A percentile compares a stretch with the other conserved stretches of the same genome.
Conservation (phyloP, 2,113 vertebrate genomes). For the Cercopithecus mona region DNA sequence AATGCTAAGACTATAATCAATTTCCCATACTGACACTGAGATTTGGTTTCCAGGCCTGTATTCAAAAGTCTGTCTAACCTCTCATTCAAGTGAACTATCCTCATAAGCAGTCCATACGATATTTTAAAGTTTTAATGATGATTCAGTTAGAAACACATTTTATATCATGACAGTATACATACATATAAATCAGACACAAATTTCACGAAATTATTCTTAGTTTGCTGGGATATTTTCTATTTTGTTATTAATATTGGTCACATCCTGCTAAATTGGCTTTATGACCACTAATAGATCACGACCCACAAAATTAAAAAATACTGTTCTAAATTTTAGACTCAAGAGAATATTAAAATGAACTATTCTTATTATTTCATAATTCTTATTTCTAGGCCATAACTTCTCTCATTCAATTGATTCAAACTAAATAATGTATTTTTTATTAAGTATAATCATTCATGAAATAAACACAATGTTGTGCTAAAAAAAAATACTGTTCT, state of each 20-base stretch:
- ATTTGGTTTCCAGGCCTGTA: not conserved
- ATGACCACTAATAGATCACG: not conserved
- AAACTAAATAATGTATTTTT: constrained; percentile 59
- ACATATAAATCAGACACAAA: not conserved
- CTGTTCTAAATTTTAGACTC: not conserved
- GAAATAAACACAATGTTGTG: not conserved
- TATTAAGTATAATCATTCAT: constrained; percentile 43
- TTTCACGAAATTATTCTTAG: not conserved
- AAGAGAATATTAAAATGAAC: not conserved
- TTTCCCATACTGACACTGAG: not conserved
- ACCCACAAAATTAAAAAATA: not conserved
- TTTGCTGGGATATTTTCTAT: not conserved
- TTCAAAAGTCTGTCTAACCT: not conserved
- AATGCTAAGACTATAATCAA: not conserved
- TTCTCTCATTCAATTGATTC: constrained; percentile 29
- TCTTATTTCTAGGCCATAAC: constrained; percentile 5
- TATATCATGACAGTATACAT: not conserved
- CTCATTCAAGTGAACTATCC: not conserved
- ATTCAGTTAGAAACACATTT: constrained; percentile 7
- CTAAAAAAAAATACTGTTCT: not conserved
- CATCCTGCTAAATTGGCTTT: not conserved
- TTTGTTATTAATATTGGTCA: not conserved
- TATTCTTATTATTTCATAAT: not conserved
- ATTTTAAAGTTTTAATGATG: not conserved
- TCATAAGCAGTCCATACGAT: not conserved